These are phyloP conservation scores for Polypterus senegalus DNA, from an alignment of 2,113 vertebrate species.

Conservation along the genomic window DNA sequence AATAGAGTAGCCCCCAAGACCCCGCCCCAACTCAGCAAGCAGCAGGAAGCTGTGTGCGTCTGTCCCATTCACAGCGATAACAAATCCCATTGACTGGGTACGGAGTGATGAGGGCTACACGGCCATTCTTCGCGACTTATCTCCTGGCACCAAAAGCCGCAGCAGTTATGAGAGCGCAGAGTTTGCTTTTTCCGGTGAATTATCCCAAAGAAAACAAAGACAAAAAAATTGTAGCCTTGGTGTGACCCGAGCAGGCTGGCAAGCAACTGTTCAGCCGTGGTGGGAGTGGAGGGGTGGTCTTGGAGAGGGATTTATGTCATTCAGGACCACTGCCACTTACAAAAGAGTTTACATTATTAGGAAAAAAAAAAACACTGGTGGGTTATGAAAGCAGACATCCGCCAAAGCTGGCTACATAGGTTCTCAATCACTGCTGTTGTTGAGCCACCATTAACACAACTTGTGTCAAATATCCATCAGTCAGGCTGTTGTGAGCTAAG, in stretches of 20 bases:
- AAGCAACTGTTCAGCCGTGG: background rate
- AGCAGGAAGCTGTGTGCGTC: background rate
- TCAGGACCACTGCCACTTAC: background rate
- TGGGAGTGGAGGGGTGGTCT: background rate
- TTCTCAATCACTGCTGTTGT: no score
- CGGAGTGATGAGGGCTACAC: background rate
- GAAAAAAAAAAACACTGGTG: no score
- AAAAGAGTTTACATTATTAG: no score
- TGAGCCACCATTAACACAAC: no score
- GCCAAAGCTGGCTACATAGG: no score
- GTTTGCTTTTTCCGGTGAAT: background rate
- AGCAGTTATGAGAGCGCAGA: background rate
- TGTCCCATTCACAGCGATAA: constrained; percentile 4
- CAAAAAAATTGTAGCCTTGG: no score
- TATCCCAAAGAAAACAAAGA: background rate
- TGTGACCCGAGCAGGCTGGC: background rate
- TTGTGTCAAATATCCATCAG: no score
- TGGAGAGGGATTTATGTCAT: background rate
- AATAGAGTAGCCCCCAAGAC: no score
- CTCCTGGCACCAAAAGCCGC: background rate
- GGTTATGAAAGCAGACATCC: no score
- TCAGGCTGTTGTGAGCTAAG: no score
- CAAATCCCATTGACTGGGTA: constrained; percentile 12
- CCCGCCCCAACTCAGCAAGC: background rate
- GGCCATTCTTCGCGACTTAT: constrained; percentile 6